Percentiles rank a stretch among this genome's conserved stretches.
These are phyloP conservation scores for Cataglyphis cursor DNA, from an alignment of 2,888 invertebrate genomes.

Conservation along the genomic window DNA sequence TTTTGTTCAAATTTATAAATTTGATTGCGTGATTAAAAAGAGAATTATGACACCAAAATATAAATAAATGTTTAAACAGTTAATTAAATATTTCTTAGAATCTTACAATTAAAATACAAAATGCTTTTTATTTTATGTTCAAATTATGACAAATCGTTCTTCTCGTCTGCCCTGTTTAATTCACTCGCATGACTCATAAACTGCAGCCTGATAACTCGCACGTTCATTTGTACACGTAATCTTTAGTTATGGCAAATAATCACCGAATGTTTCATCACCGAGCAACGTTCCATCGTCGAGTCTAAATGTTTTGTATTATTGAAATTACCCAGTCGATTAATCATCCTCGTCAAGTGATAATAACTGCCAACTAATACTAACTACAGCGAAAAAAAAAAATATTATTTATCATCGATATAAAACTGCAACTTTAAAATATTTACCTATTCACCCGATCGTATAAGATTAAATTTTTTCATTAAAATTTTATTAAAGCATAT, in stretches of 20 bases:
- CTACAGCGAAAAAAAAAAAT: background rate
- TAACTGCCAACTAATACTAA: conserved; percentile 2
- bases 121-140: conserved; percentile 16
- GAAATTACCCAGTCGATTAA: conserved; percentile 70
- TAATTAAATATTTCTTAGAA: conserved; percentile 9
- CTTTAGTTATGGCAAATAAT: conserved; percentile 65
- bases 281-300: conserved; percentile 11
- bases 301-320: conserved; percentile 75
- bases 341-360: conserved; percentile 61
- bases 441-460: background rate
- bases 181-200: conserved; percentile 66
- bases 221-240: conserved; percentile 63
- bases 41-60: background rate
- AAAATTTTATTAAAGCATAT: background rate
- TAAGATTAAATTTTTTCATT: background rate
- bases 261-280: conserved; percentile 65
- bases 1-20: background rate
- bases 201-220: conserved; percentile 55
- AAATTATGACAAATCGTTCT: conserved; percentile 23
- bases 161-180: conserved; percentile 51
- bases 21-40: background rate
- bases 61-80: background rate
- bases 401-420: conserved; percentile 24
- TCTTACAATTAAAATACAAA: background rate
- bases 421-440: conserved; percentile 5